A percentile compares a stretch with the other conserved stretches of the same genome.
phyloP scores from a whole-genome alignment of 2,888 invertebrate genomes.

The Polietes domitor region DNA sequence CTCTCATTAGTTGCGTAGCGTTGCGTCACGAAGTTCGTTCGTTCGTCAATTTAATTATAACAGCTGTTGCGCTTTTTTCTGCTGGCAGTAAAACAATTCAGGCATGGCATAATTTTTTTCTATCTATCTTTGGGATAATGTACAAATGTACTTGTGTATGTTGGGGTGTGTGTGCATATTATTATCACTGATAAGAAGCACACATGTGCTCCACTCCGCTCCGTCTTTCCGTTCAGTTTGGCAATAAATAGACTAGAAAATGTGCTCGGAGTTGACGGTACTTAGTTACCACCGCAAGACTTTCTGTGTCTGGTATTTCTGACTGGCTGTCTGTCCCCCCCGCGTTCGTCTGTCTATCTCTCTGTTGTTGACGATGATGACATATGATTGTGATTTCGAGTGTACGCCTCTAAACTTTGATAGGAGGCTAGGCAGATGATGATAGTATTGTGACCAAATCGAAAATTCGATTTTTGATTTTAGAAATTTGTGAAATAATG shows the following conservation, averaged over 20 bases:
- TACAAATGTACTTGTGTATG: conserved; percentile 25
- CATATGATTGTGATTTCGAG: too few species aligned
- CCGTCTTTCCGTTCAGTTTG: too few species aligned
- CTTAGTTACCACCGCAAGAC: background rate
- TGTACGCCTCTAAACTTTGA: too few species aligned
- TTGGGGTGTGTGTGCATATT: background rate
- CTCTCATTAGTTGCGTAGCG: background rate
- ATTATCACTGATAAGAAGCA: background rate
- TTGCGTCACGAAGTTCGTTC: background rate
- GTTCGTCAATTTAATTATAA: conserved; percentile 29
- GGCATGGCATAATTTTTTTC: background rate
- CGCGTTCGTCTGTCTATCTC: too few species aligned
- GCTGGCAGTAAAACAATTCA: background rate
- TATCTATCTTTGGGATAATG: background rate
- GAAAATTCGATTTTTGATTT: too few species aligned
- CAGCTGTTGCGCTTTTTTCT: conserved; percentile 53
- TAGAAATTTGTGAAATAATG: too few species aligned
- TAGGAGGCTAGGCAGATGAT: too few species aligned
- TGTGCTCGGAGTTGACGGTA: background rate
- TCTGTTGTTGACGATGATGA: too few species aligned
- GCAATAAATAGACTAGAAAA: background rate
- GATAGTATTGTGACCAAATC: too few species aligned
- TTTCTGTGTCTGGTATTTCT: background rate
- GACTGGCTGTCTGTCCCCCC: background rate
- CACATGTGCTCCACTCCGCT: background rate